These are phyloP conservation scores for Hystrix brachyura DNA, from an alignment of 2,113 vertebrate species.

Conservation along the genomic window DNA sequence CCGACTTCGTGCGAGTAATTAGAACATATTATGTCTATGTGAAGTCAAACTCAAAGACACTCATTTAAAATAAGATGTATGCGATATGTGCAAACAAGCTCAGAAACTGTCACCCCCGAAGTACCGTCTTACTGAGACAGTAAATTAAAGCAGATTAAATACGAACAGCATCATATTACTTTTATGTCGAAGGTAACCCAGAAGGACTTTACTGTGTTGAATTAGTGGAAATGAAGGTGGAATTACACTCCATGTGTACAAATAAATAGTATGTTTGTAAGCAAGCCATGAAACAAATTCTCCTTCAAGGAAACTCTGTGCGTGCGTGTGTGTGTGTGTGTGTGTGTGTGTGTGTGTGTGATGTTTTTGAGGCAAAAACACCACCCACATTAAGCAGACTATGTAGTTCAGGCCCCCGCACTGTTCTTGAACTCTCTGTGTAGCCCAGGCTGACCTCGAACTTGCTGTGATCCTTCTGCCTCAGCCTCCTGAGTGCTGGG, in stretches of 20 bases:
- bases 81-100: neutral
- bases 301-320: neutral
- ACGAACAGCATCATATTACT: neutral
- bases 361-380: neutral
- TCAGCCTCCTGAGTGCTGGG: neutral
- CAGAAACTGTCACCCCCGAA: neutral
- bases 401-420: neutral
- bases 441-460: neutral
- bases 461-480: neutral
- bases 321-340: too few species aligned
- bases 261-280: neutral
- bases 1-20: neutral
- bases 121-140: neutral
- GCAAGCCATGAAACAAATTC: neutral
- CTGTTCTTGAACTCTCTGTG: neutral
- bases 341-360: too few species aligned
- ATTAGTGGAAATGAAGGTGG: constrained; percentile 47
- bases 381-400: too few species aligned
- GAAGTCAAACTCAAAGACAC: constrained; percentile 14
- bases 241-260: constrained; percentile 7
- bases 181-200: neutral
- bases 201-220: neutral
- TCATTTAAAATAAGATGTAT: neutral
- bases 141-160: constrained; percentile 27
- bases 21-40: constrained; percentile 14